These are phyloP conservation scores for Agonopterix subpropinquella DNA, from an alignment of 2,888 invertebrate species.

Conservation along the genomic window DNA sequence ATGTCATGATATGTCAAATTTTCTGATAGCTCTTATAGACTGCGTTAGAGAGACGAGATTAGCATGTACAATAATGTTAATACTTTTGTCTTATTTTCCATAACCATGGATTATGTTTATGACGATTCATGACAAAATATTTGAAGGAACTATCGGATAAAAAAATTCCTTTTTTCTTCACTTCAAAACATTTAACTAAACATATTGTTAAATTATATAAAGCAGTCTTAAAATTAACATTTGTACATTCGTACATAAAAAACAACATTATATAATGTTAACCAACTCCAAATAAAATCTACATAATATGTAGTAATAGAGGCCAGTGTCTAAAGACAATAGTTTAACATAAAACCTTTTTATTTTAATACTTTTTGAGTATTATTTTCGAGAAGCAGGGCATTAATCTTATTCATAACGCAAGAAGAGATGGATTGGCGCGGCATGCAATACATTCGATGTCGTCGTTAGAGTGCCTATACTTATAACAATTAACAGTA, in stretches of 20 bases:
- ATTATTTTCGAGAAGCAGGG: slow-evolving; percentile 27
- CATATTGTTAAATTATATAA: background rate
- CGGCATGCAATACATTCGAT: background rate
- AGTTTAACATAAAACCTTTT: slow-evolving; percentile 16
- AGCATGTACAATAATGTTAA: slow-evolving; percentile 4
- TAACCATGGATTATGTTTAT: no score
- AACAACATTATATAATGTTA: background rate
- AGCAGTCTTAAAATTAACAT: background rate
- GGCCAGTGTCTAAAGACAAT: slow-evolving; percentile 60
- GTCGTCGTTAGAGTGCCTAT: slow-evolving; percentile 41
- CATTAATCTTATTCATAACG: slow-evolving; percentile 21
- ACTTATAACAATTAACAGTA: slow-evolving; percentile 24
- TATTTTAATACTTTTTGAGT: slow-evolving; percentile 13
- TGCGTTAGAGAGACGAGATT: slow-evolving; percentile 6
- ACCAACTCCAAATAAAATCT: no score
- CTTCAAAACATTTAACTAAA: no score
- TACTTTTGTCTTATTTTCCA: background rate
- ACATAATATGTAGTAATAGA: slow-evolving; percentile 37
- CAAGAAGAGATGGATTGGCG: background rate
- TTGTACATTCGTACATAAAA: background rate
- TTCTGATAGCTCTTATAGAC: slow-evolving; percentile 3
- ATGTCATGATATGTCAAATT: background rate
- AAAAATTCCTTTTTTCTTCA: no score
- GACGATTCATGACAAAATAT: no score
- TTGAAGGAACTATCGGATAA: no score